phyloP scores from a whole-genome alignment of 2,888 invertebrate genomes.

The Rhagonycha lutea region DNA sequence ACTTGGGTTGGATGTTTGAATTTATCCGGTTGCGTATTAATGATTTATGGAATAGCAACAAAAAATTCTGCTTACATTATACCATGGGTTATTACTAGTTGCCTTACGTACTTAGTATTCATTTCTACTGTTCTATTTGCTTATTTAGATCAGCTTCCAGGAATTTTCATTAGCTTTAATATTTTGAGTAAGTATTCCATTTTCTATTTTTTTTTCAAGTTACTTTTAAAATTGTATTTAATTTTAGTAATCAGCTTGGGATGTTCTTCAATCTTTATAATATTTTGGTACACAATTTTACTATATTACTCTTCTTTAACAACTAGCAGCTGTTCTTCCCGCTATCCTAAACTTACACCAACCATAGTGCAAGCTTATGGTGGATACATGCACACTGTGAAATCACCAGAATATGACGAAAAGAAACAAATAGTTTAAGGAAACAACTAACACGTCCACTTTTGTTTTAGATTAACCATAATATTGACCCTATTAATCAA shows the following conservation, averaged over 20 bases:
- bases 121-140: conserved; percentile 35
- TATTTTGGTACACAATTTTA: conserved; percentile 39
- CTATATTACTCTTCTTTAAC: conserved; percentile 36
- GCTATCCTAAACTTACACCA: conserved; percentile 31
- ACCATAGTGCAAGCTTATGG: conserved; percentile 41
- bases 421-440: conserved; percentile 25
- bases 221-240: not conserved
- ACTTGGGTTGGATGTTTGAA: conserved; percentile 43
- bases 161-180: conserved; percentile 35
- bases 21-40: conserved; percentile 36
- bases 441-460: not conserved
- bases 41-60: conserved; percentile 41
- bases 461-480: not conserved
- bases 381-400: conserved; percentile 41
- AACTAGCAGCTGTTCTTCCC: conserved; percentile 30
- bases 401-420: conserved; percentile 17
- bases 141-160: conserved; percentile 36
- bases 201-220: not conserved
- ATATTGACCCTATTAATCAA: not conserved
- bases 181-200: conserved; percentile 23
- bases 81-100: conserved; percentile 42
- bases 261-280: conserved; percentile 33
- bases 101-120: conserved; percentile 34
- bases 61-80: conserved; percentile 39
- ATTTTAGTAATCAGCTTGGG: conserved; percentile 35